phyloP scores from a whole-genome alignment of 2,888 invertebrate genomes.

The Eucera pruinosa region DNA sequence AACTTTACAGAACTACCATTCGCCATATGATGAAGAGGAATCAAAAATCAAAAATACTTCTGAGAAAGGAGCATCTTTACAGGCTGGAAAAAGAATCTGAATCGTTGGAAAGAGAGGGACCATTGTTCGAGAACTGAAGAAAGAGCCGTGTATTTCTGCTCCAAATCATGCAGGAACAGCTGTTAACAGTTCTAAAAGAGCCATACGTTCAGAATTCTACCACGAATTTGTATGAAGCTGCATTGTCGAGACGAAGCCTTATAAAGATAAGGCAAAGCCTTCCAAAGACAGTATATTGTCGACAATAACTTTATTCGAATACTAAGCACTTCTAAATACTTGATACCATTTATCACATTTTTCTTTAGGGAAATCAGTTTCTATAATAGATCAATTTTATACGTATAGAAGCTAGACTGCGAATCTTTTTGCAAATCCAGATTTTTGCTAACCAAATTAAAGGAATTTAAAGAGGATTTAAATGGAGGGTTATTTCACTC shows the following conservation, averaged over 20 bases:
- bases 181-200: constrained; percentile 27
- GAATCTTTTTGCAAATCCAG: no score
- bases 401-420: no score
- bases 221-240: background rate
- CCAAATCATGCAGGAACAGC: constrained; percentile 39
- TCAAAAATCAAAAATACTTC: constrained; percentile 17
- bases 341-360: no score
- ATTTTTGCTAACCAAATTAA: no score
- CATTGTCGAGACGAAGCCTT: background rate
- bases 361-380: no score
- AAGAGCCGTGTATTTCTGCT: constrained; percentile 30
- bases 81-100: constrained; percentile 20
- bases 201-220: constrained; percentile 2
- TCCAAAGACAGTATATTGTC: no score
- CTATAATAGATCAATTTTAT: no score
- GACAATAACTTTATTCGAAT: no score
- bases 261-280: background rate
- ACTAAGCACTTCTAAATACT: no score
- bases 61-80: constrained; percentile 5
- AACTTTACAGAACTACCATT: background rate
- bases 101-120: constrained; percentile 9
- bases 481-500: no score
- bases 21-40: constrained; percentile 29
- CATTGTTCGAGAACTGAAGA: constrained; percentile 44
- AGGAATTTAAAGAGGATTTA: no score